Conservation (phyloP, 2,888 invertebrate species). For the Suillia variegata region DNA sequence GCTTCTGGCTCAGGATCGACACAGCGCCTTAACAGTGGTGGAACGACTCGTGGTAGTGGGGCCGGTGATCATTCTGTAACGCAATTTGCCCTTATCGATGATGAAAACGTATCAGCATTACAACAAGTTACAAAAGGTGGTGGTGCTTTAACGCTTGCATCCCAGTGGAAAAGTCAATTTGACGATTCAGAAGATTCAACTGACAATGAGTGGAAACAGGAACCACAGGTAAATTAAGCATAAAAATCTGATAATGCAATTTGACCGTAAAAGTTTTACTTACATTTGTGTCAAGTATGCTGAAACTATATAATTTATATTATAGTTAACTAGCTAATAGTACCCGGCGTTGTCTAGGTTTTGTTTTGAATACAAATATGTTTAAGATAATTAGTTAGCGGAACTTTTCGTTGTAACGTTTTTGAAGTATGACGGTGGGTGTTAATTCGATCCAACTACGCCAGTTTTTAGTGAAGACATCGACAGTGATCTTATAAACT, state of each 20-base stretch:
- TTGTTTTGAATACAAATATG: no score
- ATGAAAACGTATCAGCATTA: slow-evolving; percentile 86
- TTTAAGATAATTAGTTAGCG: no score
- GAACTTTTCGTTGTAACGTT: no score
- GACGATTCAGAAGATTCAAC: slow-evolving; percentile 95
- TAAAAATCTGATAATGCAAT: neutral
- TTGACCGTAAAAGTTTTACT: neutral
- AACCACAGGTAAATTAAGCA: slow-evolving; percentile 63
- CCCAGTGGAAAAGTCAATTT: slow-evolving; percentile 95
- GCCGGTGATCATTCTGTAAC: slow-evolving; percentile 80
- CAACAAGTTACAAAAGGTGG: slow-evolving; percentile 90
- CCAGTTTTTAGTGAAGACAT: no score
- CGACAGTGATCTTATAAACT: no score
- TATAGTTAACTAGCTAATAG: no score
- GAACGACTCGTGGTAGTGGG: slow-evolving; percentile 56
- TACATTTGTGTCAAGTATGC: neutral
- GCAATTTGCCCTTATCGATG: slow-evolving; percentile 91
- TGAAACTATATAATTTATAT: neutral
- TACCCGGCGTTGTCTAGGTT: no score
- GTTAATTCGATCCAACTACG: no score
- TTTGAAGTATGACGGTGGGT: neutral
- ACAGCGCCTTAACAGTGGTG: slow-evolving; percentile 31
- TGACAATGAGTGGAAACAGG: slow-evolving; percentile 93
- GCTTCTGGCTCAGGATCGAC: slow-evolving; percentile 31
- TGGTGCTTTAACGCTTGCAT: slow-evolving; percentile 87